phyloP scores from a whole-genome alignment of 2,113 vertebrate species.

The Mus spicilegus region DNA sequence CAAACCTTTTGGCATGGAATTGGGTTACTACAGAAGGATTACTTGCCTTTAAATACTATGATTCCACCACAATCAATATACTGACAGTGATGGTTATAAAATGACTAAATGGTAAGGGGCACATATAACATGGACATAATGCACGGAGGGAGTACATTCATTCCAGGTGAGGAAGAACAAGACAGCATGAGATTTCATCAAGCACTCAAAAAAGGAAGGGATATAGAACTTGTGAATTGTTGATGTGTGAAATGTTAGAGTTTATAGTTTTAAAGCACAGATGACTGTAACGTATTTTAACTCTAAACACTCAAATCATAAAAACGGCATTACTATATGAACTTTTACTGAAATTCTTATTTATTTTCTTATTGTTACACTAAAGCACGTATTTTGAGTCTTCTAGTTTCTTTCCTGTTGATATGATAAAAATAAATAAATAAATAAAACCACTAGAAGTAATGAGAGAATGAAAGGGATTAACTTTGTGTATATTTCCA shows the following conservation, averaged over 20 bases:
- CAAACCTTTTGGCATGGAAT: background rate
- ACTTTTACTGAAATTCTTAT: background rate
- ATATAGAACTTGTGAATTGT: background rate
- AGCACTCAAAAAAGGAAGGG: background rate
- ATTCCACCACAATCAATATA: background rate
- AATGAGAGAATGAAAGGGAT: background rate
- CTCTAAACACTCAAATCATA: background rate
- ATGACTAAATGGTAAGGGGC: background rate
- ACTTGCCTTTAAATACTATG: background rate
- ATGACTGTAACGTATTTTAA: background rate
- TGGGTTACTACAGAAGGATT: background rate
- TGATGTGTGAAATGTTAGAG: background rate
- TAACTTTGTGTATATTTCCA: too few species aligned
- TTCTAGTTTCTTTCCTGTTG: background rate
- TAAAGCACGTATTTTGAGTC: background rate
- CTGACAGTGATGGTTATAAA: background rate
- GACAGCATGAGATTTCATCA: background rate
- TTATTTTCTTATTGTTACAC: background rate
- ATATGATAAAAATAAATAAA: too few species aligned
- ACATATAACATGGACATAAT: background rate
- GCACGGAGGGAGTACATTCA: background rate
- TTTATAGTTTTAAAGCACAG: background rate
- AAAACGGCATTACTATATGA: background rate
- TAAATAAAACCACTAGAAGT: background rate
- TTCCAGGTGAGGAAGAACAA: background rate